Base-by-base conservation (phyloP, 2,888 invertebrate genomes). In the Conomelus anceps region DNA sequence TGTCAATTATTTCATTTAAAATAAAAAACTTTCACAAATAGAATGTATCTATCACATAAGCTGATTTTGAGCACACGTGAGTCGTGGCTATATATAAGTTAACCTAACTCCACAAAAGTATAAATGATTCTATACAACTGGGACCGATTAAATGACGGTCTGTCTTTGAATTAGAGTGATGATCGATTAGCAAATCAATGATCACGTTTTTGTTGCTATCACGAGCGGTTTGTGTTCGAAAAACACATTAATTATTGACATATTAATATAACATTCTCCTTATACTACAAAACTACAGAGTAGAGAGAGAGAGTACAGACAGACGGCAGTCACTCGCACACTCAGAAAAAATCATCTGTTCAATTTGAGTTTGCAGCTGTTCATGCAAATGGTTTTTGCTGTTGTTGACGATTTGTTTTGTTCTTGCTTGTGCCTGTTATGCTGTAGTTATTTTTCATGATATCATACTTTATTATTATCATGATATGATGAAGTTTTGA, bases 1-100 rank as follows among this genome's bases (percentile, higher is more conserved):
- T n/a, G 20, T 63, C 20, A 63, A 1, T 34, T 34, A 1, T 17
- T 90, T 93, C 92, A 92, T 88, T 7, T 20, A n/a, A n/a, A n/a
- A n/a, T n/a, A n/a, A n/a, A n/a, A n/a, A n/a, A n/a, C n/a, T n/a
- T n/a, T n/a, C n/a, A n/a, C n/a, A n/a, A n/a, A n/a, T n/a, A n/a
- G n/a, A n/a, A n/a, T n/a, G n/a, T n/a, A n/a, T n/a, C n/a, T n/a
- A n/a, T n/a, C n/a, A n/a, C n/a, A n/a, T n/a, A n/a, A n/a, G n/a
- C n/a, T n/a, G n/a, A n/a, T n/a, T n/a, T n/a, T 22, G 87, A 17
- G 17, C 26, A 88, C 89, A 20, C 89, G 89, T 89, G 89, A 89
- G 26, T 88, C 88, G 26, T 84, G 89, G 84, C 29, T 89, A 23
- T 22, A 84, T 6, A 84, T n/a, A 63, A n/a, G n/a, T n/a, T 63